Base-by-base conservation (phyloP, 2,113 vertebrate genomes). In the Callocephalon fimbriatum region DNA sequence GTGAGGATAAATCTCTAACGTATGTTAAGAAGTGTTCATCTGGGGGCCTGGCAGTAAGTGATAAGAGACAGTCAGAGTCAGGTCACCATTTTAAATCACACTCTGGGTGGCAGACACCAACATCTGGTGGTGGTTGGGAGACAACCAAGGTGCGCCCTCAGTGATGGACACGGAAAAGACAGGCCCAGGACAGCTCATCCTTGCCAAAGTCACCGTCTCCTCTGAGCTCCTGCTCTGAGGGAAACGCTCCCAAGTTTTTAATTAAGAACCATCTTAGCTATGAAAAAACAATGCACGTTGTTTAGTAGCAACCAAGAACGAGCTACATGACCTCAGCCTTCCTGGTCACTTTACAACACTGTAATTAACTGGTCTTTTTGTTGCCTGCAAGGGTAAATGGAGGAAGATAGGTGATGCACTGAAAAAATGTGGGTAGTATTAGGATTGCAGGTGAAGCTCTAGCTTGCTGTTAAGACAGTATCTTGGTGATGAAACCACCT, bases 321-420 rank as follows among this genome's bases (percentile, higher is more conserved):
- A 72, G 47, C 15, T 40, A 26, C 0, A 1, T 25, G 67, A 61
- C 54, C 77, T 66, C 50, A 76, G 59, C 59, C 21, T 81, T 84
- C 42, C 70, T 31, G 50, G 54, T 44, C 63, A 65, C 18, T 32
- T 73, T 63, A 80, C 40, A 47, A 42, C 3, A 7, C 10, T 38
- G 6, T 21, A 63, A 88, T 80, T 65, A 40, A 42, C 75, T 63
- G 0, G 2, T 91, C 58, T 56, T 8, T 85, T 90, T 0, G 0
- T 45, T 59, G 25, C 26, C 56, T 83, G 35, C 38, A 38, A 72
- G 26, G 35, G 12, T 72, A 54, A 81, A 47, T 75, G 56, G 76
- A 5, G 0, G 82, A 72, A 83, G 26, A 61, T 17, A 22, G 32
- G n/a, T 23, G 44, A 79, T 10, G 48, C 53, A 51, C 23, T 79